Evolutionary conservation across 2,888 invertebrate species (phyloP).

Genomic region (Caenorhabditis macrosperma): DNA sequence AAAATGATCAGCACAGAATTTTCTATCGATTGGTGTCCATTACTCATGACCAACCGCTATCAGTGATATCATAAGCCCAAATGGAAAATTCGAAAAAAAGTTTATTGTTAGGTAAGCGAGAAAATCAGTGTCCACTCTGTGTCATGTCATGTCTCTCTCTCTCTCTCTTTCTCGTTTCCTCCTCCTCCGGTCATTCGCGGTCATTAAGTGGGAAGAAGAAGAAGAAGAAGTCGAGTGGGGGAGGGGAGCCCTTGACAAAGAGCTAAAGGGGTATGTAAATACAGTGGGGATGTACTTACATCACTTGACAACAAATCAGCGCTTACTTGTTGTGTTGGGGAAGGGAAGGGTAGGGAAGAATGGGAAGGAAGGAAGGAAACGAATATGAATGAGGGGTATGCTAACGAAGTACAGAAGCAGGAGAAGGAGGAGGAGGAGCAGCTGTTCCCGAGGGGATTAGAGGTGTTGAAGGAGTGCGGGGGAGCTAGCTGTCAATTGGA

Average conservation of each 20-base stretch:
- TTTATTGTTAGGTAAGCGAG: no score
- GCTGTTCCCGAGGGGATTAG: neutral
- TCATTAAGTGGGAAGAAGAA: slow-evolving; percentile 48
- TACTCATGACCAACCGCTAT: no score
- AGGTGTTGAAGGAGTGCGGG: neutral
- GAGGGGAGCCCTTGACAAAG: slow-evolving; percentile 31
- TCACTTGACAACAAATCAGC: slow-evolving; percentile 51
- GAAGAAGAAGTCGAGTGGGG: slow-evolving; percentile 50
- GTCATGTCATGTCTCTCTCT: neutral
- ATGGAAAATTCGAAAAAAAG: no score
- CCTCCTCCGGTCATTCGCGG: neutral
- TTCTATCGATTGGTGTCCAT: no score
- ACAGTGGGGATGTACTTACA: slow-evolving; percentile 48
- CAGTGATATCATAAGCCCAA: no score
- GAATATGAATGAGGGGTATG: slow-evolving; percentile 11
- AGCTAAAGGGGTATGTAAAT: slow-evolving; percentile 45
- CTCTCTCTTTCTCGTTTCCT: no score
- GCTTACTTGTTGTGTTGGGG: slow-evolving; percentile 30
- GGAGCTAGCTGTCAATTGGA: neutral
- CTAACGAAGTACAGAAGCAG: slow-evolving; percentile 46
- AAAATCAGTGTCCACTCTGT: neutral
- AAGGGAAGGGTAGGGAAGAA: neutral
- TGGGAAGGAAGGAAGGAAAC: neutral
- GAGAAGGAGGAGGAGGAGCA: neutral
- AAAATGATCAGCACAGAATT: no score